Evolutionary conservation across 2,888 invertebrate species (phyloP), one percentile per base, ranked within the genome.

Genomic region (Callinectes sapidus): DNA sequence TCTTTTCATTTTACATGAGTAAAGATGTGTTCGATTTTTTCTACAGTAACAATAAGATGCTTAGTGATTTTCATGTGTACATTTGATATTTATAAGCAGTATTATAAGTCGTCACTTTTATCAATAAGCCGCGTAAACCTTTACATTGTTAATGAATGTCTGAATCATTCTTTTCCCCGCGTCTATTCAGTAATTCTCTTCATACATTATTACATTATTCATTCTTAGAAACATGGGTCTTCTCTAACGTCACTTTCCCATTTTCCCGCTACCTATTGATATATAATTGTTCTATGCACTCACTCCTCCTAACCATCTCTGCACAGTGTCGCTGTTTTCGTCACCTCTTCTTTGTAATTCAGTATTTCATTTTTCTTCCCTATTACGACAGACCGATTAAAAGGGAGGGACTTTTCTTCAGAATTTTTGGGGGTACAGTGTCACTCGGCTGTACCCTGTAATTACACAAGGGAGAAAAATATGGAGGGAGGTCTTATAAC

Each of bases 311-410:
- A 61, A 23, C 18, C 61, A 23, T 71, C 28, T 71, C n/a, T 71
- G 10, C n/a, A 1, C 71, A 5, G 23, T n/a, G 10, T 71, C 71
- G 71, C 71, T 71, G 71, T 71, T 71, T 71, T 71, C 71, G 28
- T 71, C 71, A 71, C 71, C 71, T 71, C 1, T 71, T 23, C 71
- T 71, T 71, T 71, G 71, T 71, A 71, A 71, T 13, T 28, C 71
- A 28, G 28, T 71, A 28, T 28, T 28, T 71, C 28, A n/a, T 71
- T 71, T 71, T 71, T n/a, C 28, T n/a, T 71, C 10, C 71, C 81
- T n/a, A 81, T 81, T 35, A 81, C 14, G 81, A 81, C 81, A 81
- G 81, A 28, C 32, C 35, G 81, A 81, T 81, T 81, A 81, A 81
- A 32, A 81, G n/a, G 35, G 35, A 5, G 35, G 32, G 81, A 81